phyloP scores from a whole-genome alignment of 1,140 invertebrate genomes.

The Brachionus manjavacas region DNA sequence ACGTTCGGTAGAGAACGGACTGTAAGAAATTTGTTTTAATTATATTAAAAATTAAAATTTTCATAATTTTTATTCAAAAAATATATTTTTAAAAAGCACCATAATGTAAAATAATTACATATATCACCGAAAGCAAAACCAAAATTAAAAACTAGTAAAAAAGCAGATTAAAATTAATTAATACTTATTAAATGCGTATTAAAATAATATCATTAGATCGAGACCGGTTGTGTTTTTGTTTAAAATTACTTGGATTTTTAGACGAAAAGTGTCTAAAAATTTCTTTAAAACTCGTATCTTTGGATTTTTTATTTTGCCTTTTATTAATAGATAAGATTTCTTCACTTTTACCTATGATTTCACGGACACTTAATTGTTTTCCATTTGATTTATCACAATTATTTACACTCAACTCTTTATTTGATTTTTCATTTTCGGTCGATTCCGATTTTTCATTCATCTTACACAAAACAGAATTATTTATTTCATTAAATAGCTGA shows the following conservation, averaged over 20 bases:
- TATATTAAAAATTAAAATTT: background rate
- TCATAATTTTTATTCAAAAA: background rate
- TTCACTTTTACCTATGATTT: background rate
- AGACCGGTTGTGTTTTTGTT: background rate
- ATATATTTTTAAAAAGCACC: background rate
- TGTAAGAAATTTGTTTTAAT: too few relatives aligned
- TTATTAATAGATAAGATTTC: background rate
- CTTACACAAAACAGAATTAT: background rate
- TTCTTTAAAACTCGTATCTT: background rate
- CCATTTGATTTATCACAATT: background rate
- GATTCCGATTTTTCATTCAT: background rate
- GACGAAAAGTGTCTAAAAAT: background rate
- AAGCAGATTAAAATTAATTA: background rate
- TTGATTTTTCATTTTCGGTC: background rate
- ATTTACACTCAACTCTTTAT: background rate
- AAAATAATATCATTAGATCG: slow-evolving; percentile 5
- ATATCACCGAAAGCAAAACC: background rate
- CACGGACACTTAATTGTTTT: background rate
- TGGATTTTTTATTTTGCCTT: background rate
- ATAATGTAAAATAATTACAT: background rate
- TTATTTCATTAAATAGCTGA: background rate
- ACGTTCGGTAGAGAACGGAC: too few relatives aligned
- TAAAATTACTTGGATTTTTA: background rate
- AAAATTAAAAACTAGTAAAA: background rate
- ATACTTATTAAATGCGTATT: background rate